phyloP scores from a whole-genome alignment of 1,140 invertebrate species.

The Vanessa tameamea region DNA sequence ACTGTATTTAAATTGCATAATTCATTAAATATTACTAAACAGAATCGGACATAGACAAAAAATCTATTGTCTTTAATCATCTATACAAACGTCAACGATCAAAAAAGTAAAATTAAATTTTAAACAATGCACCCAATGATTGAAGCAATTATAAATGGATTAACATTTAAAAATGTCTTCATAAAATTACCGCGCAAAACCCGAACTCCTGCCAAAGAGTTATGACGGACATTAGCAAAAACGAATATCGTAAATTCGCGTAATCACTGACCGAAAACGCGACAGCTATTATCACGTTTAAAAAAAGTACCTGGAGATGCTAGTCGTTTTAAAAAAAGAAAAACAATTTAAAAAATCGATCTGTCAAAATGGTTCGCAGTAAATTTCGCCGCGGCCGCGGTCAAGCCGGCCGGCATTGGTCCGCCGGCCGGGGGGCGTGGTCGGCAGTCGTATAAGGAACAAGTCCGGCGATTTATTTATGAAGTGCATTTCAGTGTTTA shows the following conservation, averaged over 20 bases:
- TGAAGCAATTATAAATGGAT: slow-evolving; percentile 38
- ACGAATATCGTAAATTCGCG: slow-evolving; percentile 55
- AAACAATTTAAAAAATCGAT: slow-evolving; percentile 75
- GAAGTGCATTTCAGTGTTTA: slow-evolving; percentile 70
- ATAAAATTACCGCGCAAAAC: slow-evolving; percentile 45
- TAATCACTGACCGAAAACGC: slow-evolving; percentile 67
- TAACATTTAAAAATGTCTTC: slow-evolving; percentile 48
- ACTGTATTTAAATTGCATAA: slow-evolving; percentile 37
- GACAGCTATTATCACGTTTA: slow-evolving; percentile 62
- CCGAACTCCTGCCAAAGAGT: slow-evolving; percentile 46
- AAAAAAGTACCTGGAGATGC: slow-evolving; percentile 47
- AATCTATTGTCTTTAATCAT: slow-evolving; percentile 5
- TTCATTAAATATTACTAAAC: slow-evolving; percentile 10
- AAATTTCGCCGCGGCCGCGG: slow-evolving; percentile 63
- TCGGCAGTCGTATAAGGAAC: slow-evolving; percentile 55
- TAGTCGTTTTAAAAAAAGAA: slow-evolving; percentile 53
- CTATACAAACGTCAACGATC: neutral
- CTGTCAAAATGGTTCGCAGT: slow-evolving; percentile 76
- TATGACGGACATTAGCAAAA: slow-evolving; percentile 70
- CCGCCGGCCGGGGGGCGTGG: slow-evolving; percentile 56
- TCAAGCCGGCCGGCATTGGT: slow-evolving; percentile 59
- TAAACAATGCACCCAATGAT: slow-evolving; percentile 5
- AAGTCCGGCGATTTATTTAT: slow-evolving; percentile 70
- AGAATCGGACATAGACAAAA: neutral
- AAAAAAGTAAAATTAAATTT: slow-evolving; percentile 2